phyloP scores from a whole-genome alignment of 2,113 vertebrate species.

The Corvus moneduloides region DNA sequence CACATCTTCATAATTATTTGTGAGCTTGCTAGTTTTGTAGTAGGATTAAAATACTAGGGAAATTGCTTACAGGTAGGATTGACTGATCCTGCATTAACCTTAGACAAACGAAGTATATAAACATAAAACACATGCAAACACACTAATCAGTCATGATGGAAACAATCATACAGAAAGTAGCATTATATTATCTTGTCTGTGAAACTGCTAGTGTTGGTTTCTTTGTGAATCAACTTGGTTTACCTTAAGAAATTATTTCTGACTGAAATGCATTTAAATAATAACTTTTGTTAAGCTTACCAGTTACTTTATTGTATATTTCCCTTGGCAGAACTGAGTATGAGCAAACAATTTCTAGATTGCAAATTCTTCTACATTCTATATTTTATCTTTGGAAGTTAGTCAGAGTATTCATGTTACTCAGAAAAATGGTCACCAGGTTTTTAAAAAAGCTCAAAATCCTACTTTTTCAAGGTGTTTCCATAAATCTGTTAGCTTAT shows the following conservation, averaged over 20 bases:
- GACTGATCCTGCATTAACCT: not conserved
- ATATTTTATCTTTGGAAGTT: not conserved
- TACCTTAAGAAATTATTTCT: not conserved
- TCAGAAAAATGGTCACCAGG: not conserved
- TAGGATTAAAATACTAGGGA: not conserved
- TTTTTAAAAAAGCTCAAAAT: not conserved
- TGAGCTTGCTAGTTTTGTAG: not conserved
- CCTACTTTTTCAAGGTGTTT: not conserved
- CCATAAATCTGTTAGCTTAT: not conserved
- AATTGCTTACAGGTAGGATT: not conserved
- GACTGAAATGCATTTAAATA: not conserved
- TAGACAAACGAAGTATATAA: not conserved
- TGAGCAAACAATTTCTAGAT: not conserved
- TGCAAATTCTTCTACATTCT: not conserved
- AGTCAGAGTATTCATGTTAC: not conserved
- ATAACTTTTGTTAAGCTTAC: not conserved
- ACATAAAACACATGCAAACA: not conserved
- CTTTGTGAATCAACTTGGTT: not conserved
- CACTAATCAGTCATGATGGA: not conserved
- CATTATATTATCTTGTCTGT: not conserved
- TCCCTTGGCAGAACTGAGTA: not conserved
- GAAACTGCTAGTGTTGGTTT: not conserved
- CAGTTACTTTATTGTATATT: not conserved
- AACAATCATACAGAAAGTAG: not conserved
- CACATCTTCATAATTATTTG: not conserved